Evolutionary conservation across 53 echinoderm and acorn worm genomes (phyloP), one percentile per base, ranked within the genome.

Genomic region (Holothuria scabra): DNA sequence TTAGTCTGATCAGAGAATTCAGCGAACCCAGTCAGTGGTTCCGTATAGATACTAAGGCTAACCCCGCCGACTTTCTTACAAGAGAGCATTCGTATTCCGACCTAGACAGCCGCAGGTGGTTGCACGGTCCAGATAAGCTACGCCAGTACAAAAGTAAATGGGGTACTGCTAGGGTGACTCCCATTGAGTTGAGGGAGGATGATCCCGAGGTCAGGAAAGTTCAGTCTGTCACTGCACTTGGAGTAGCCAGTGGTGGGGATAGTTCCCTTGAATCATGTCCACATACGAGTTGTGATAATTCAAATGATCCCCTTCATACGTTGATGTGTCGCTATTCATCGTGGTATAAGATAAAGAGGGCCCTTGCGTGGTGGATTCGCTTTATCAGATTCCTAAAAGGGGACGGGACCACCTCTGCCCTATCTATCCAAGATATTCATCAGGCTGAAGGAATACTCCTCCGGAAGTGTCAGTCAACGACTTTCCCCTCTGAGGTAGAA

Each of bases 41-140:
- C 44, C 22, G 46, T 41, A 74, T 74, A 12, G 46, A 74, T 5
- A 44, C 74, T 41, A 46, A 76, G 52, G 49, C 52, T 11, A 79
- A 79, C n/a, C 79, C 79, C 61, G 16, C 67, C 59, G 78, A 86
- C 32, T 21, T 70, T 4, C 84, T 84, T 16, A 84, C 89, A 14
- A 59, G 84, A 75, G 83, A 76, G 21, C 22, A 22, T 3, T 38
- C 24, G 19, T 34, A 56, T 19, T 66, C 65, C 0, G 35, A 38
- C 11, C 46, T 37, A 9, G 16, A 37, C 4, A 21, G 72, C 24
- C 10, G 44, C 46, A 24, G 25, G 23, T 86, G 80, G 86, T 46
- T 65, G 28, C n/a, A 70, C 19, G 86, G 86, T 49, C 80, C 86
- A 4, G 35, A 86, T 28, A 63, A 61, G 64, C 20, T 86, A 46